Conservation (phyloP, 2,113 vertebrate species). For the Petromus typicus region DNA sequence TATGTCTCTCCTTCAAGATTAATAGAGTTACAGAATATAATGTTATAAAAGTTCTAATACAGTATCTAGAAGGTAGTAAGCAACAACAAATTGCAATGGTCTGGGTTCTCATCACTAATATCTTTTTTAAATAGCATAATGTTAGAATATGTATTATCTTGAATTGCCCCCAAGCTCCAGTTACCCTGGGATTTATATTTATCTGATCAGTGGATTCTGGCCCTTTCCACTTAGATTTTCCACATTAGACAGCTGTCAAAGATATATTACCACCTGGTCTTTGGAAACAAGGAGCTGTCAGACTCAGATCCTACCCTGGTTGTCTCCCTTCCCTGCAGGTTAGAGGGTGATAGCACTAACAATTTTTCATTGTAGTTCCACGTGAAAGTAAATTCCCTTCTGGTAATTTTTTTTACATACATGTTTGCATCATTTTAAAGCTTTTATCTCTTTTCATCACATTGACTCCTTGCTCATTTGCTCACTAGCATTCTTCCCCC, state of each 20-base stretch:
- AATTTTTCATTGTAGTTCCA: background rate
- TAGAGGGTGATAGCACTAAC: background rate
- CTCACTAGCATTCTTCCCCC: background rate
- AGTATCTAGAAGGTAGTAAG: background rate
- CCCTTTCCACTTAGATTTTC: background rate
- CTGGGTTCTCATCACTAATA: background rate
- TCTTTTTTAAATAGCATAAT: background rate
- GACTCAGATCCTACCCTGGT: background rate
- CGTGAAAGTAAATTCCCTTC: conserved; percentile 1
- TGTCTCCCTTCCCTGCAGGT: background rate
- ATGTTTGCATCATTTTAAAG: background rate
- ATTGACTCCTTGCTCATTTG: conserved; percentile 53
- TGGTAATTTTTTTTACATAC: background rate
- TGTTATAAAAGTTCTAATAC: background rate
- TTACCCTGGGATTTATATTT: background rate
- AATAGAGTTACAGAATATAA: background rate
- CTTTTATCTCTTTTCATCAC: background rate
- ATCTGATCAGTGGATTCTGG: background rate
- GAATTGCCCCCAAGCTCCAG: background rate
- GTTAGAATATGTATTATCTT: background rate
- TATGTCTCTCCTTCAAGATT: background rate
- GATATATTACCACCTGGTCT: background rate
- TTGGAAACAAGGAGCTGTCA: background rate
- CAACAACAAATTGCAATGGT: background rate
- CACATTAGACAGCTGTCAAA: background rate